Evolutionary conservation across 2,797 vertebrate species (phyloP), one percentile per base, ranked within the genome.

Genomic region (Tiaroga cobitis): DNA sequence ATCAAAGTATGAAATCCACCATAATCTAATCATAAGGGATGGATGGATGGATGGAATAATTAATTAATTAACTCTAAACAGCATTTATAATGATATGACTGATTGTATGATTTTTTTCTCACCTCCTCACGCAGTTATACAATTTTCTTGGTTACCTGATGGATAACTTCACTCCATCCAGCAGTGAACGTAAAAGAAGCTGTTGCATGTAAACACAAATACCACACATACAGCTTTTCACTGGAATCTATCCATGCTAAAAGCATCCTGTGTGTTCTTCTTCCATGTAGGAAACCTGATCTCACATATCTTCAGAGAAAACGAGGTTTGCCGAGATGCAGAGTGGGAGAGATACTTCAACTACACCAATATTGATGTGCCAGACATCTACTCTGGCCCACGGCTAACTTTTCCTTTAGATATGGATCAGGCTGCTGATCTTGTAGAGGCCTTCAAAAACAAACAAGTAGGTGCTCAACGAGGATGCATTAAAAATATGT

Each of bases 81-180:
- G 59, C 43, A 72, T 56, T 56, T 56, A 9, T 15, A 39, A 24
- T 41, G 10, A 13, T 26, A 32, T 61, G 10, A 9, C 46, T 13
- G 18, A 41, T 76, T n/a, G n/a, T n/a, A n/a, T n/a, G n/a, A 18
- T 5, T 49, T 19, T 24, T 39, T 78, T 46, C 41, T 49, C 18
- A 16, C 29, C 41, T 56, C 41, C 5, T 41, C 19, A 67, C 72
- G 77, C 94, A 99, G 98, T 96, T 99, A 87, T 97, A 97, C 79
- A 96, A 97, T 82, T 99, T 99, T 94, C 97, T 99, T 67, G 97
- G 95, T 87, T 99, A 98, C 92, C 97, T 99, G 29, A 94, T 98
- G 95, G 97, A 97, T 86, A 96, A 97, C 87, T 97, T 98, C 91
- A 97, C 95, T 0, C 96, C 97, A 21, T 91, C 94, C 37, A 96